Conservation (phyloP, 92 coral and sea anemone genomes). For the Chrysogorgia sp. region DNA sequence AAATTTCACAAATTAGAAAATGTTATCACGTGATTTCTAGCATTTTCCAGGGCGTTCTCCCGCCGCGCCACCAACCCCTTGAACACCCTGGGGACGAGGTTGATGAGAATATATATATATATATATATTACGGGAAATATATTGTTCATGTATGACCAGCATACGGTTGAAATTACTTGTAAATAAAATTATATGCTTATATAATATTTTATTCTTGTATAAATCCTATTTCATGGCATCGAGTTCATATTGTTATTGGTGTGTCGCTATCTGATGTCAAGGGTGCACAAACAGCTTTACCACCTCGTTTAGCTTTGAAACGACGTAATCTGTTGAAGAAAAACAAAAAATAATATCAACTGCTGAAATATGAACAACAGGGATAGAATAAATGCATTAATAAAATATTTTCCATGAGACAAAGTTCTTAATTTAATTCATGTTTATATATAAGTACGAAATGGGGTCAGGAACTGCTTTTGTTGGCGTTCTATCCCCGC, state of each 20-base stretch:
- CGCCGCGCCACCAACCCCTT: too few relatives aligned
- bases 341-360: not conserved
- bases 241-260: slow-evolving; percentile 74
- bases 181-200: slow-evolving; percentile 29
- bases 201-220: not conserved
- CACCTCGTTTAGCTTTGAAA: slow-evolving; percentile 66
- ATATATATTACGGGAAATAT: slow-evolving; percentile 9
- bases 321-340: slow-evolving; percentile 76
- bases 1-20: too few relatives aligned
- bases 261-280: slow-evolving; percentile 91
- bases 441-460: too few relatives aligned
- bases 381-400: not conserved
- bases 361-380: not conserved
- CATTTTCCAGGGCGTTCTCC: too few relatives aligned
- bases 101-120: too few relatives aligned
- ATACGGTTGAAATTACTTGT: slow-evolving; percentile 29
- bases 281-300: slow-evolving; percentile 39
- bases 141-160: slow-evolving; percentile 32
- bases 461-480: too few relatives aligned
- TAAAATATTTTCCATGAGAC: not conserved
- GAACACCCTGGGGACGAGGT: too few relatives aligned
- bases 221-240: not conserved
- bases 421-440: too few relatives aligned
- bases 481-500: too few relatives aligned
- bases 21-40: too few relatives aligned